Evolutionary conservation across 1,140 invertebrate genomes (phyloP).

Genomic region (Coptotermes formosanus): DNA sequence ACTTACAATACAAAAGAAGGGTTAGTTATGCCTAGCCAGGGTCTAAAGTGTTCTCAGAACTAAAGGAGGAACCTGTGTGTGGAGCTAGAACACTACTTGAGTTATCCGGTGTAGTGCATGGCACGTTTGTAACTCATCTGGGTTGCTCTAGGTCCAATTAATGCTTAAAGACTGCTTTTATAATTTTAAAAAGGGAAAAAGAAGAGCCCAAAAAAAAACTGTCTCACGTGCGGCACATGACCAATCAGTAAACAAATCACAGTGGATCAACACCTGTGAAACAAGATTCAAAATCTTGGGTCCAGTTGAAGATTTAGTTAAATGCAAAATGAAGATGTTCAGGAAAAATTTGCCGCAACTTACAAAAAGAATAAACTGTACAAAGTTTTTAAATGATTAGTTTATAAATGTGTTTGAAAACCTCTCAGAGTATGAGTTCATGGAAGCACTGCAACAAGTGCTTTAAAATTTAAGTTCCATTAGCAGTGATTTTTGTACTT

Average conservation of each 20-base stretch:
- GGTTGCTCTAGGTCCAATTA: too few relatives aligned
- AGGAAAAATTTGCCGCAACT: neutral
- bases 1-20: constrained; percentile 4
- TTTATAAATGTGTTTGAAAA: neutral
- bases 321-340: neutral
- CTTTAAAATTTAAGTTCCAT: neutral
- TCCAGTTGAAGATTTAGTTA: constrained; percentile 31
- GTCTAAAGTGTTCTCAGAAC: neutral
- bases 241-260: neutral
- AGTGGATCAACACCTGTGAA: neutral
- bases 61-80: neutral
- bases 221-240: constrained; percentile 31
- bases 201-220: neutral
- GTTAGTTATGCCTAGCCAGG: neutral
- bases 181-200: neutral
- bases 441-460: neutral
- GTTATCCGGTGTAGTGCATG: constrained; percentile 28
- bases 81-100: neutral
- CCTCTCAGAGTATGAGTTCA: neutral
- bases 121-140: constrained; percentile 38
- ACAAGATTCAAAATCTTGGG: neutral
- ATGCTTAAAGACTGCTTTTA: too few relatives aligned
- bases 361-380: neutral
- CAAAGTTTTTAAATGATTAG: neutral
- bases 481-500: neutral